A percentile compares a stretch with the other conserved stretches of the same genome.
Conservation (phyloP, 2,888 invertebrate species). For the Subacronicta megacephala region DNA sequence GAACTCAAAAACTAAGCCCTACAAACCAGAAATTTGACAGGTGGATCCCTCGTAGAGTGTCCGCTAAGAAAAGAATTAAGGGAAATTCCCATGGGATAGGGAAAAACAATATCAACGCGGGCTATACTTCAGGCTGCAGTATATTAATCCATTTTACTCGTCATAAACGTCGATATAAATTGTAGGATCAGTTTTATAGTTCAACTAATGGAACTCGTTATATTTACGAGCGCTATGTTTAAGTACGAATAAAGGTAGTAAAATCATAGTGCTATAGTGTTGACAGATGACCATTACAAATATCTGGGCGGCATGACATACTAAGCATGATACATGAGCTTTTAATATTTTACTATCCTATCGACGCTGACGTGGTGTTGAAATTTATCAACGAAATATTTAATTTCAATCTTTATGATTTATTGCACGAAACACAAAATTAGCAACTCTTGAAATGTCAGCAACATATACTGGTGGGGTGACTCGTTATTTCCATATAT, state of each 20-base stretch:
- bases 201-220: slow-evolving; percentile 16
- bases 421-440: no score
- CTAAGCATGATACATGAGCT: no score
- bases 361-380: neutral
- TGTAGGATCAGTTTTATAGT: slow-evolving; percentile 19
- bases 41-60: no score
- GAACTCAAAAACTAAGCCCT: no score
- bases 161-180: slow-evolving; percentile 19
- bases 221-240: slow-evolving; percentile 23
- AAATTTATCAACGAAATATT: neutral
- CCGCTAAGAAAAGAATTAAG: no score
- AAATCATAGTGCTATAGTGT: slow-evolving; percentile 13
- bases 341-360: neutral
- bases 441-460: no score
- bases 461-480: no score
- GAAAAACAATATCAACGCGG: no score
- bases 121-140: neutral
- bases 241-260: slow-evolving; percentile 7
- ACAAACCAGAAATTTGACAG: no score
- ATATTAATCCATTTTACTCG: slow-evolving; percentile 8
- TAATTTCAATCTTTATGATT: no score
- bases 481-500: no score
- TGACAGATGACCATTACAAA: slow-evolving; percentile 8
- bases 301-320: slow-evolving; percentile 7
- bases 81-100: no score